These are phyloP conservation scores for Notolepis coatsorum DNA, from an alignment of 2,797 vertebrate species.

Conservation along the genomic window DNA sequence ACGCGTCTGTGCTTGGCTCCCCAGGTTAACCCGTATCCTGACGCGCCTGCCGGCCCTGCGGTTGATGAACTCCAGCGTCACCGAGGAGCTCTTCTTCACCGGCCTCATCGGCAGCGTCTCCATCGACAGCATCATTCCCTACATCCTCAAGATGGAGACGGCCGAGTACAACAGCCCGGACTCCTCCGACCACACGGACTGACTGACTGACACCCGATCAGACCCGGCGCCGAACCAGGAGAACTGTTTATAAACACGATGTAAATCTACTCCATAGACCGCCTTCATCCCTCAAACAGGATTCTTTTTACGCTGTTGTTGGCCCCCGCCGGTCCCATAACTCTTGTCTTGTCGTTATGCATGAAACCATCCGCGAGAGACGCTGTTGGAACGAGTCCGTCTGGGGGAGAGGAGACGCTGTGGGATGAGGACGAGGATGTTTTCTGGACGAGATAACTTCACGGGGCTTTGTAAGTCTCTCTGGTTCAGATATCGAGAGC, in stretches of 20 bases:
- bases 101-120: conserved; percentile 98
- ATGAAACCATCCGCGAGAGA: conserved; percentile 42
- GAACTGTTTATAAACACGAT: conserved; percentile 21
- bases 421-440: conserved; percentile 36
- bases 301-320: conserved; percentile 19
- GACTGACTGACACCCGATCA: conserved; percentile 78
- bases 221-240: conserved; percentile 5
- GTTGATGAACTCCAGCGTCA: conserved; percentile 97
- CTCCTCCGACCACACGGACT: conserved; percentile 86
- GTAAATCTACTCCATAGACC: conserved; percentile 46
- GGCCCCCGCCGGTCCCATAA: conserved; percentile 16
- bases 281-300: conserved; percentile 7
- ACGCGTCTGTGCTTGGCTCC: conserved; percentile 43
- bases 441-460: conserved; percentile 34
- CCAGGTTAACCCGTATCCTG: conserved; percentile 94
- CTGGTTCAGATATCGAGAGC: conserved; percentile 17
- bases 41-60: conserved; percentile 95
- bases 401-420: conserved; percentile 21
- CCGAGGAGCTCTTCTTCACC: conserved; percentile 98
- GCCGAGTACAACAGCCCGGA: conserved; percentile 98
- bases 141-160: conserved; percentile 99
- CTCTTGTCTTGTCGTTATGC: conserved; percentile 37
- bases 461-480: conserved; percentile 19
- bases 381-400: conserved; percentile 23
- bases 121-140: conserved; percentile 99